Evolutionary conservation across 2,113 vertebrate genomes (phyloP), one percentile per base, ranked within the genome.

Genomic region (Centropus unirufus): DNA sequence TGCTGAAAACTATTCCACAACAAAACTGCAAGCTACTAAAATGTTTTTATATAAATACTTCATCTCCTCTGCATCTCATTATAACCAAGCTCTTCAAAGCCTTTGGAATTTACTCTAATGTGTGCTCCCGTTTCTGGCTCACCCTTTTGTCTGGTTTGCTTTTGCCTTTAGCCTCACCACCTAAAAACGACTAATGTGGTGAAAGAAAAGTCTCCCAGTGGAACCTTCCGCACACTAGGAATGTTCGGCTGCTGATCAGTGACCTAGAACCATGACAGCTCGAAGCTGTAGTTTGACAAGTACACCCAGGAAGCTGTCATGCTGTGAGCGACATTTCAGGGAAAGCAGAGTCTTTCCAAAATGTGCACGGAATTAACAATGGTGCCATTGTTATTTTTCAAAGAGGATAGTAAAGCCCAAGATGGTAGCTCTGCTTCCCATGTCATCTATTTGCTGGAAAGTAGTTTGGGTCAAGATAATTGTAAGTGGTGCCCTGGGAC

Each of bases 371-470:
- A 97, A 97, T 97, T 96, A 96, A 97, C 96, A 97, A 97, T 97
- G 97, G 96, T 92, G 97, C 97, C 97, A 97, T 95, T 96, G 98
- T 97, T 97, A 96, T 94, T 97, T 98, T 96, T 96, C 96, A 97
- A 97, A 97, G 91, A 97, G 95, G 94, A 98, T 84, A 97, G 89
- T 91, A 94, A 49, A 95, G 94, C 97, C 76, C 91, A 94, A 89
- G 87, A 94, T 95, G 93, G 96, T 92, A 92, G 57, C 81, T 95
- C 98, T 97, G 96, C 95, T 97, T 97, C 98, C 98, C 98, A 98
- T 98, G 99, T 99, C 99, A 99, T 99, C 99, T 99, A 98, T 99
- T 99, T 93, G 99, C 99, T 91, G 99, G 99, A 98, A 99, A 99
- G 98, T 99, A 99, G 98, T 99, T 99, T 90, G 99, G 99, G 98